Evolutionary conservation across 2,113 vertebrate genomes (phyloP).

Genomic region (Leptocoma aspasia): DNA sequence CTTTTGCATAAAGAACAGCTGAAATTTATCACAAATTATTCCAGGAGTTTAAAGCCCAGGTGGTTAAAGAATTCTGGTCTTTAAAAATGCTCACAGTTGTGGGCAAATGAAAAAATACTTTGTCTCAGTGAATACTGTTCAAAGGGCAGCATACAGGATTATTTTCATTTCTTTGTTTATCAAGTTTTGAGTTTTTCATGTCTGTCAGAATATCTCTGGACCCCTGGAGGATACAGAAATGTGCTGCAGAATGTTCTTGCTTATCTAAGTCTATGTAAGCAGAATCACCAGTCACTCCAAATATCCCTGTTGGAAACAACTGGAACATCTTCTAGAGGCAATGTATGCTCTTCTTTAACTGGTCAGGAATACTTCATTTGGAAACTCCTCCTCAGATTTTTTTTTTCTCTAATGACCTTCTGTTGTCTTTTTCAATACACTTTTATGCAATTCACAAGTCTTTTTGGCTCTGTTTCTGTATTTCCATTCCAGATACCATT

Average conservation of each 20-base stretch:
- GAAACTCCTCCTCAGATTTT: neutral
- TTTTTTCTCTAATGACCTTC: neutral
- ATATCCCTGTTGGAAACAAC: neutral
- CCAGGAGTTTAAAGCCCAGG: neutral
- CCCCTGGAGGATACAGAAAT: neutral
- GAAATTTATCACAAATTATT: conserved; percentile 14
- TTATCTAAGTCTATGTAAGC: neutral
- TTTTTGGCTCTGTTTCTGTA: neutral
- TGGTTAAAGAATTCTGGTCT: neutral
- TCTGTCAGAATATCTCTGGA: neutral
- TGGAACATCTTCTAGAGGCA: neutral
- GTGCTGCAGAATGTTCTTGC: neutral
- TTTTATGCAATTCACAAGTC: neutral
- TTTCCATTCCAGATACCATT: neutral
- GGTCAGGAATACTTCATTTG: neutral
- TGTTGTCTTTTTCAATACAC: neutral
- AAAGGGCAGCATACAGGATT: neutral
- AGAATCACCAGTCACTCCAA: neutral
- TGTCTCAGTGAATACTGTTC: neutral
- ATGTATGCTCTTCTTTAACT: neutral
- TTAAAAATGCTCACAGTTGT: neutral
- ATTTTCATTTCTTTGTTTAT: neutral
- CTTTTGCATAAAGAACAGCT: conserved; percentile 1
- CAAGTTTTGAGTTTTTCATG: neutral
- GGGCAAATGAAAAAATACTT: neutral